Percentiles rank a stretch among this genome's conserved stretches.
Conservation (phyloP, 2,113 vertebrate species). For the Plecotus auritus region DNA sequence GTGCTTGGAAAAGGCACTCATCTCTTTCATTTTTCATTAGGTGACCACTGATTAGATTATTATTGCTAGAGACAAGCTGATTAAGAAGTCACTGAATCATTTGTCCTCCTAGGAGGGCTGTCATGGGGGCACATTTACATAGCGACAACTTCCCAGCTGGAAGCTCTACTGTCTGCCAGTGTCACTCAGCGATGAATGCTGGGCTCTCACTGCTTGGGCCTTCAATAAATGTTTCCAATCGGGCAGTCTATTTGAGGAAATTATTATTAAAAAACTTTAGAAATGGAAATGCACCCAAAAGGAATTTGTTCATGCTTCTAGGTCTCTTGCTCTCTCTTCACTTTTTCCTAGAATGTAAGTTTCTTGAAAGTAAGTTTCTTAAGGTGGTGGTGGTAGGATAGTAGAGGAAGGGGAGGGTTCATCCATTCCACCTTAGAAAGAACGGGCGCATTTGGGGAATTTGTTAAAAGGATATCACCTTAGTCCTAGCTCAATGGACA, state of each 20-base stretch:
- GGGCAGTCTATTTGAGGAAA: neutral
- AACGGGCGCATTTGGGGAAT: neutral
- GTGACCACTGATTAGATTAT: slow-evolving; percentile 65
- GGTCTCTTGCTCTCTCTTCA: neutral
- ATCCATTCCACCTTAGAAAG: neutral
- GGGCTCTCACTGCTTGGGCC: neutral
- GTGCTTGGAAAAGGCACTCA: slow-evolving; percentile 47
- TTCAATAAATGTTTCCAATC: neutral
- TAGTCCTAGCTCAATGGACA: neutral
- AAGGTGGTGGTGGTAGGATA: neutral
- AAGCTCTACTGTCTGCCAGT: neutral
- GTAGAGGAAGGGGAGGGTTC: neutral
- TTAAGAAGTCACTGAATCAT: slow-evolving; percentile 60
- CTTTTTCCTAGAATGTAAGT: neutral
- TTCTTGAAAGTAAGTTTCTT: neutral
- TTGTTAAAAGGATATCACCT: neutral
- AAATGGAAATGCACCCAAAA: neutral
- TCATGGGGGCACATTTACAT: slow-evolving; percentile 31
- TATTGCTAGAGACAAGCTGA: slow-evolving; percentile 63
- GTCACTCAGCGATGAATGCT: neutral
- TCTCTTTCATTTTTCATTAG: slow-evolving; percentile 68
- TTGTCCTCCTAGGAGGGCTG: slow-evolving; percentile 43
- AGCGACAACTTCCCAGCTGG: slow-evolving; percentile 43
- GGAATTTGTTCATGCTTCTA: neutral
- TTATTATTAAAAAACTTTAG: slow-evolving; percentile 17